These are phyloP conservation scores for Aplysina aerophoba DNA, from an alignment of 37 sponge, comb jelly and placozoan species.

Conservation along the genomic window DNA sequence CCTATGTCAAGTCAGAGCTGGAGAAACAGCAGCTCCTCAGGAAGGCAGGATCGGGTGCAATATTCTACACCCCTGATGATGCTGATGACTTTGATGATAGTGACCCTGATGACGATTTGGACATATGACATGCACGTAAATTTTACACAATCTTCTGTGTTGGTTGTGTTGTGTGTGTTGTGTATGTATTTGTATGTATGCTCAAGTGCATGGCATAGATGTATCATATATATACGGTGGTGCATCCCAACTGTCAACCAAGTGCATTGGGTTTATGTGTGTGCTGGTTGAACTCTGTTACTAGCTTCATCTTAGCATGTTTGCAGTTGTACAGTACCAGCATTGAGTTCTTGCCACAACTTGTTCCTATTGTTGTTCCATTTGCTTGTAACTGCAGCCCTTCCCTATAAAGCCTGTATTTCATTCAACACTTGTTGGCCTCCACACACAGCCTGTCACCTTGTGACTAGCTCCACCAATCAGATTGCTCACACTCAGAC, in stretches of 20 bases:
- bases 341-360: too few species aligned
- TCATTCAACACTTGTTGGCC: too few species aligned
- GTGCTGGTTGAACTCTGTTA: too few species aligned
- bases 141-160: background rate
- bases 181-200: background rate
- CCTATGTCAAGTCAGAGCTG: constrained; percentile 51
- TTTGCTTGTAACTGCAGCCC: background rate
- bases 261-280: too few species aligned
- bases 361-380: background rate
- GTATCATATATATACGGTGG: too few species aligned
- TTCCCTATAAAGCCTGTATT: too few species aligned
- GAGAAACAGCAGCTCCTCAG: constrained; percentile 3
- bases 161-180: background rate
- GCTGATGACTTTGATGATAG: constrained; percentile 80
- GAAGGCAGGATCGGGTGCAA: constrained; percentile 21
- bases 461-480: too few species aligned
- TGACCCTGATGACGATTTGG: constrained; percentile 89
- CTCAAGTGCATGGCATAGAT: background rate
- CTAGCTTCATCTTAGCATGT: too few species aligned
- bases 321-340: too few species aligned
- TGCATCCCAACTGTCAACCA: too few species aligned
- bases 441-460: too few species aligned
- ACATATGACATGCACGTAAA: constrained; percentile 44
- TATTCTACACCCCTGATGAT: constrained; percentile 80
- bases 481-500: background rate